Evolutionary conservation across 2,888 invertebrate species (phyloP), one percentile per base, ranked within the genome.

Genomic region (Meandrusa payeni): DNA sequence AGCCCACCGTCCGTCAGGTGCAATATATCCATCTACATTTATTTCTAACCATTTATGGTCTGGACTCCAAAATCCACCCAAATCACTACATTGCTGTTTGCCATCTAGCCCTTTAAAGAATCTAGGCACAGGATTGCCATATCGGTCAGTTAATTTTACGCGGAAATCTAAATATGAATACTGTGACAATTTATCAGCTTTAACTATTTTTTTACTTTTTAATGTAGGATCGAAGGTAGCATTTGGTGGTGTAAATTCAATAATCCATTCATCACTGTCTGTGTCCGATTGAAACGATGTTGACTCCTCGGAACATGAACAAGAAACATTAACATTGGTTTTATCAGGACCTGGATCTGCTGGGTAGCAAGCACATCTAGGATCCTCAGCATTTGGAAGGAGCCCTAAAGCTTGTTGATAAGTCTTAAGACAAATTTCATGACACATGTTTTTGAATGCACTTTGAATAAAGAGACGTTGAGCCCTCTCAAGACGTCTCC

Each of bases 231-330:
- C 69, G 47, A 68, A 87, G 5, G 51, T 57, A 10, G 85, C 86
- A 41, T 58, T 74, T 0, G 88, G 86, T 3, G 88, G 86, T n/a
- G 86, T 87, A 48, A 87, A 85, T 52, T 87, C 86, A 9, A 88
- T 63, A 22, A 81, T 52, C 87, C 88, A 88, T 59, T 86, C 86
- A 51, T 85, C 87, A 1, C 65, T 72, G 50, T 87, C 86, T 0
- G 85, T 83, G 40, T 78, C 83, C 1, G 82, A 77, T 13, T 62
- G 67, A 13, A 67, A 45, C 1, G 71, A 66, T 1, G 54, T 51
- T 1, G 62, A 59, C 6, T 74, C 74, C 57, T 78, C 78, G 0
- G 83, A 80, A 49, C 86, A 86, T 12, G 87, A 83, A 47, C 85
- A 86, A 2, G 83, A 83, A 11, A 64, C 54, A 32, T 79, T 69